Base-by-base conservation (phyloP, 2,888 invertebrate species). In the Antheraea assamensis region DNA sequence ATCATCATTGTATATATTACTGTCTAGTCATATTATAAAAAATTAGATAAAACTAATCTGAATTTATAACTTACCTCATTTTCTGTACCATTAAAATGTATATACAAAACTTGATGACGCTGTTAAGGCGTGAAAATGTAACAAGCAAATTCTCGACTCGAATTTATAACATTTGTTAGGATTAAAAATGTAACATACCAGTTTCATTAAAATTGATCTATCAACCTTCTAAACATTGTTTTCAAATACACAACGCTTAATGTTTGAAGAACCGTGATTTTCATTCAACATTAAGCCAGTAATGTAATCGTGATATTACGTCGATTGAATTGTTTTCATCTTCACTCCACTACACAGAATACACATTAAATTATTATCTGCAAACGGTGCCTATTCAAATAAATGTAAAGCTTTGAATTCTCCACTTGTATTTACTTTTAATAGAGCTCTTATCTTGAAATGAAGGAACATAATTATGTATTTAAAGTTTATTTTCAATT, bases 401-500 rank as follows among this genome's bases (percentile, higher is more conserved):
- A 78, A 77, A 79, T 78, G 76, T 74, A 73, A 76, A 76, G 76
- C 77, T 73, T 70, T 81, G 78, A 80, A 80, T 81, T 80, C 73
- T 82, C 78, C 78, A 79, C 78, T 78, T 82, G 78, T 80, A 82
- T 83, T 77, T 79, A 75, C 75, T 42, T 78, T 76, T 77, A 77
- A 72, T 52, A 76, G 74, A 76, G 74, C 74, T 72, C 77, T 78
- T 81, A 82, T 84, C 81, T 80, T 73, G 58, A 76, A 64, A 76
- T 79, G 81, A 79, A 77, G n/a, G 78, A 78, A 81, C 79, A 81
- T 83, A 84, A 84, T 84, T 84, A 88, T 86, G 86, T 86, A 82
- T 80, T 84, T 83, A 78, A 82, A 86, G 88, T 88, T 87, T 88
- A 89, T 85, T 78, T 83, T 82, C 83, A 80, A 85, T 85, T 82